Base-by-base conservation (phyloP, 1,140 invertebrate species). In the Coelopa frigida region DNA sequence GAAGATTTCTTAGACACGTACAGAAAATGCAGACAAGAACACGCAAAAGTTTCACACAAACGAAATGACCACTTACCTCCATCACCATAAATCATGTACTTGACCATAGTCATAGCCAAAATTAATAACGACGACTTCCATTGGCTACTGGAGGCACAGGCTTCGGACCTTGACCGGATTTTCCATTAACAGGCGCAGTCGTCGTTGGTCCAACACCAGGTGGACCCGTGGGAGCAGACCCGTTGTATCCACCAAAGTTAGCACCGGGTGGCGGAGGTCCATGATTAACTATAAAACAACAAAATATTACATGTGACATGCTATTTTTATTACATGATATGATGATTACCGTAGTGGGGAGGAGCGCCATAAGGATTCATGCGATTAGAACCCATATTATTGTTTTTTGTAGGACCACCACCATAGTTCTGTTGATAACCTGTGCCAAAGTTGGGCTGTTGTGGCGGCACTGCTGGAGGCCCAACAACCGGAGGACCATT, bases 371-470 rank as follows among this genome's bases (percentile, higher is more conserved):
- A 67, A 5, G 63, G 73, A 42, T 73, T 73, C 44, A 73, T 75
- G 21, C 79, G 71, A 31, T 78, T 77, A 41, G 74, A 75, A 50
- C 78, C 81, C 29, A 60, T 53, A 4, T 41, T 57, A 43, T 77
- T 78, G 21, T 61, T 56, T 58, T 82, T 73, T 29, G 82, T 75
- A 0, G 82, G 81, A 0, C 83, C 83, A 22, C 82, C 83, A 2
- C 81, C 76, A 57, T 82, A 86, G 32, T 76, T 78, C 55, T 87
- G 84, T 53, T 87, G 84, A 59, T 87, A 87, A 20, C 81, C 79
- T 39, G 74, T 78, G 10, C 84, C 83, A 50, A 86, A 86, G 55
- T 78, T 80, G 5, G 42, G 39, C 70, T 29, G 49, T 12, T n/a
- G 23, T 7, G 44, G 51, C 10, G 52, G 56, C 15, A 21, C 3